phyloP scores from a whole-genome alignment of 2,797 vertebrate genomes.

The Cossypha dichroa region DNA sequence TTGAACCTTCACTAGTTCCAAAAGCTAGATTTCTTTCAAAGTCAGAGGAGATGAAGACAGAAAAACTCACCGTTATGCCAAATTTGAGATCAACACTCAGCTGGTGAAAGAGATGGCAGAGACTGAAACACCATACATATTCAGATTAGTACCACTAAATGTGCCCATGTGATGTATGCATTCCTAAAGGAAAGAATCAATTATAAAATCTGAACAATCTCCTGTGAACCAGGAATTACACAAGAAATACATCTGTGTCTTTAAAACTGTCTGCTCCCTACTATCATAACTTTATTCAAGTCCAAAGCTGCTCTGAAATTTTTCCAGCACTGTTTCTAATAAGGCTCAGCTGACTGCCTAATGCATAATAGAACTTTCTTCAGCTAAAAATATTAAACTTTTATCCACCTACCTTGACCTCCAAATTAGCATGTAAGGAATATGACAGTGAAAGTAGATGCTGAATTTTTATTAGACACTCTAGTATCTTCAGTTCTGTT shows the following conservation, averaged over 20 bases:
- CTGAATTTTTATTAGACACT: background rate
- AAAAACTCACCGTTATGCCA: background rate
- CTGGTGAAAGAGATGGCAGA: background rate
- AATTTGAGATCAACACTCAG: background rate
- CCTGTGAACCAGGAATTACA: background rate
- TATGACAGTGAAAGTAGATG: background rate
- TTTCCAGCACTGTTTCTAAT: background rate
- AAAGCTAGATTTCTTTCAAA: background rate
- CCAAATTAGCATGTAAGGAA: background rate
- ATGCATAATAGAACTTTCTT: background rate
- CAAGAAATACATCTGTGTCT: background rate
- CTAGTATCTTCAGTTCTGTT: background rate
- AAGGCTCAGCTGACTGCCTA: background rate
- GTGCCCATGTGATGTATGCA: background rate
- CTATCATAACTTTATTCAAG: background rate
- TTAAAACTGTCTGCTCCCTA: background rate
- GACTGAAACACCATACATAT: fast-evolving
- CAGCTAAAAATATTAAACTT: slow-evolving; percentile 2
- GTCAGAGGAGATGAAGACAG: background rate
- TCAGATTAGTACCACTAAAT: background rate
- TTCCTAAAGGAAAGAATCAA: background rate
- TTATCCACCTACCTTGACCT: background rate
- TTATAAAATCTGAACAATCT: background rate
- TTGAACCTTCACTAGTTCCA: background rate
- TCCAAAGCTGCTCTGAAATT: background rate